These are phyloP conservation scores for Elaphurus davidianus DNA, from an alignment of 2,113 vertebrate genomes.

Conservation along the genomic window DNA sequence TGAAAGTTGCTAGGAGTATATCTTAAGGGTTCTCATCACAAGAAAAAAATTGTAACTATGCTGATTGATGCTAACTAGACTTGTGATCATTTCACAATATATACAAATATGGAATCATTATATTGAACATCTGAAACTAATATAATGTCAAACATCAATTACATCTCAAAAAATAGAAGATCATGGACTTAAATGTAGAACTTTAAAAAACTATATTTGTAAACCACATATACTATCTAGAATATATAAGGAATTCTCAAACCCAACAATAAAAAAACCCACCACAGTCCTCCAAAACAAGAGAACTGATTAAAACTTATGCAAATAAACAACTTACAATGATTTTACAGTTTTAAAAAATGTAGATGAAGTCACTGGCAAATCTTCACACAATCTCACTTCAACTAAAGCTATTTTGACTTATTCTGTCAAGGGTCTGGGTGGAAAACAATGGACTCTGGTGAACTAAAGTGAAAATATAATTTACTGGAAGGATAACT, in stretches of 20 bases:
- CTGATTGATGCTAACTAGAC: not conserved
- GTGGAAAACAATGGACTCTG: not conserved
- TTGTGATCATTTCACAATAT: not conserved
- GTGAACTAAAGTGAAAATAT: not conserved
- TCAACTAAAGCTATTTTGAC: not conserved
- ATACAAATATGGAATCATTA: not conserved
- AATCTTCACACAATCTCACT: not conserved
- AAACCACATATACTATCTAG: not conserved
- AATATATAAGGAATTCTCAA: slow-evolving; percentile 23
- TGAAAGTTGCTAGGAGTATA: not conserved
- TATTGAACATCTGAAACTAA: not conserved
- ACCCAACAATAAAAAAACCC: not conserved
- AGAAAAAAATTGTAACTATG: not conserved
- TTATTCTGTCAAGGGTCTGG: not conserved
- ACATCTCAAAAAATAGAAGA: not conserved
- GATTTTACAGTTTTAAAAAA: not conserved
- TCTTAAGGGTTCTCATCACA: not conserved
- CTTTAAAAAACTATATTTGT: not conserved
- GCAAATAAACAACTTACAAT: not conserved
- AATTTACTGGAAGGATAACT: not conserved
- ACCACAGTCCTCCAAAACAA: not conserved
- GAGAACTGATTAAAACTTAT: not conserved
- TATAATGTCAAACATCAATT: not conserved
- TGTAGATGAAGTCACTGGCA: not conserved
- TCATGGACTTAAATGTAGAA: not conserved